Base-by-base conservation (phyloP, 2,113 vertebrate genomes). In the Centropus unirufus region DNA sequence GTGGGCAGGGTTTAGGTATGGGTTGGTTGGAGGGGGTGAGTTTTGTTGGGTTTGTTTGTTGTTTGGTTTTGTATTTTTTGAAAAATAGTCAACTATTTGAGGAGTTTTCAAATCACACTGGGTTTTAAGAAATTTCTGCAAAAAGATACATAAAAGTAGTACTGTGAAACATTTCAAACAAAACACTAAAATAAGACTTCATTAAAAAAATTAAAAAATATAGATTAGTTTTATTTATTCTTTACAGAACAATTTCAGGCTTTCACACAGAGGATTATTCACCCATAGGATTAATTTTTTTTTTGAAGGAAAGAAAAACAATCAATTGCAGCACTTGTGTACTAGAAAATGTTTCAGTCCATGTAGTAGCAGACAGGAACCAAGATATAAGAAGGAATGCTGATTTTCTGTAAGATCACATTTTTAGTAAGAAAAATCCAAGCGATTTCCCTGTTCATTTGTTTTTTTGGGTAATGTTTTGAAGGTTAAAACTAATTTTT, bases 121-220 rank as follows among this genome's bases (percentile, higher is more conserved):
- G 55, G 59, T 90, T 96, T 87, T 92, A 95, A 94, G 91, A 91
- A 84, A 83, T 93, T 93, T 93, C 76, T 84, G n/a, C 46, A 47
- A 68, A 91, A 97, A 95, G 80, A 51, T 55, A 87, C 30, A 24
- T 83, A 85, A 75, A 97, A 96, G 91, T 82, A 58, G 44, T 84
- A 42, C 92, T 86, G 63, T 2, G 5, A 95, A 94, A 57, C 84
- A 59, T 67, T 93, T 96, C 66, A 83, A 94, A 81, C 78, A 92
- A 93, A 67, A 20, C 79, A 19, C 80, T n/a, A 36, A 6, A 36
- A 36, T 36, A 36, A 36, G 36, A 36, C 7, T 36, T 36, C 36
- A 36, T 36, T 36, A 7, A 36, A 36, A 36, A 36, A 36, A 36
- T 36, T 36, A 36, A 36, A 36, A 36, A 36, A 36, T 36, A 36